Conservation (phyloP, 2,797 vertebrate genomes). For the Sebastes taczanowskii region DNA sequence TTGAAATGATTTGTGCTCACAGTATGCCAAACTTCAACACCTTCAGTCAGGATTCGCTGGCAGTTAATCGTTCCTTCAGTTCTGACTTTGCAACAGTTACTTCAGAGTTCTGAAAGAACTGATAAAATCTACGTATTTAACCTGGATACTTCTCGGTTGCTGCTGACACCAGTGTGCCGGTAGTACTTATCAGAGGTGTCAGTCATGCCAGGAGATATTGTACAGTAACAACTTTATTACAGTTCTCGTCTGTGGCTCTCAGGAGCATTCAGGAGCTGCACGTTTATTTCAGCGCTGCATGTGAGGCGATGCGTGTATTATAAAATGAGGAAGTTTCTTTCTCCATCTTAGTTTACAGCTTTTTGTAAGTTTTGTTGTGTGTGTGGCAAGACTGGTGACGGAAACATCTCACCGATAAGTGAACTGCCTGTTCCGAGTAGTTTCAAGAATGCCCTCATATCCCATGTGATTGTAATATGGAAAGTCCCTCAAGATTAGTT, state of each 20-base stretch:
- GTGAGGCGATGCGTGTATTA: background rate
- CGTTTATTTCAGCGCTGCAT: background rate
- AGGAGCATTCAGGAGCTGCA: background rate
- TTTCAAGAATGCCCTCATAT: constrained; percentile 38
- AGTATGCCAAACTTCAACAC: background rate
- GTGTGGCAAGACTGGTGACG: background rate
- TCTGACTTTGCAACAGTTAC: background rate
- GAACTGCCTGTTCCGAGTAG: constrained; percentile 7
- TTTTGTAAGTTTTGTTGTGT: background rate
- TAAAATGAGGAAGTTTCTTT: constrained; percentile 9
- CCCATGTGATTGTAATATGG: constrained; percentile 64
- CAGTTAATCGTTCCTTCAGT: background rate
- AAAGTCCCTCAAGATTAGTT: constrained; percentile 64
- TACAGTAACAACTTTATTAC: background rate
- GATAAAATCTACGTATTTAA: background rate
- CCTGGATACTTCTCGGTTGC: background rate
- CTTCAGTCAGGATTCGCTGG: background rate
- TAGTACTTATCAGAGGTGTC: background rate
- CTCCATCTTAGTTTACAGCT: background rate
- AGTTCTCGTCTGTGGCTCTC: no score
- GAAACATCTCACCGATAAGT: background rate
- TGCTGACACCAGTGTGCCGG: no score
- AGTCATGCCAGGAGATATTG: background rate
- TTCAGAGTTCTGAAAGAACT: background rate
- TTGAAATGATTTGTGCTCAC: background rate